phyloP scores from a whole-genome alignment of 2,888 invertebrate species.

The Nephrotoma flavescens region DNA sequence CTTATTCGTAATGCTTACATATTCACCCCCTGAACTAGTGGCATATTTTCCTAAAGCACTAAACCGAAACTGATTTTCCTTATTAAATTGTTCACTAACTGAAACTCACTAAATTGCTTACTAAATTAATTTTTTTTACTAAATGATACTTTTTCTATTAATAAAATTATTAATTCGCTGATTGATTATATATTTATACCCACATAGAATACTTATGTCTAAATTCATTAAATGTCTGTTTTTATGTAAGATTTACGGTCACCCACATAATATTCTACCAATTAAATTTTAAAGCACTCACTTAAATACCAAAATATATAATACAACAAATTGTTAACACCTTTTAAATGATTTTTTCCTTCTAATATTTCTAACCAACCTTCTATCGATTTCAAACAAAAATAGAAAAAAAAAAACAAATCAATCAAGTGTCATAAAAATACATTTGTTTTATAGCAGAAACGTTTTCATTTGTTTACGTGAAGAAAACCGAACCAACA shows the following conservation, averaged over 20 bases:
- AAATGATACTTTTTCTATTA: too few relatives aligned
- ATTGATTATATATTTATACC: too few relatives aligned
- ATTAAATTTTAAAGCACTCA: not conserved
- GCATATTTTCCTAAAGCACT: too few relatives aligned
- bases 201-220: too few relatives aligned
- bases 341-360: not conserved
- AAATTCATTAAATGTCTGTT: too few relatives aligned
- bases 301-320: not conserved
- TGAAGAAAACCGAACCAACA: not conserved
- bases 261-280: not conserved
- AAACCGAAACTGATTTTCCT: too few relatives aligned
- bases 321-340: not conserved
- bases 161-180: too few relatives aligned
- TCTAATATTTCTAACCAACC: not conserved
- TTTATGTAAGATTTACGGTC: not conserved
- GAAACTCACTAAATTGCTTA: too few relatives aligned
- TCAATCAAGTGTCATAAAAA: not conserved
- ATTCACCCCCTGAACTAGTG: too few relatives aligned
- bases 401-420: not conserved
- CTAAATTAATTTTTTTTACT: too few relatives aligned
- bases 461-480: not conserved
- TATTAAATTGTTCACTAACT: too few relatives aligned
- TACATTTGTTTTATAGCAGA: not conserved
- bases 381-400: not conserved
- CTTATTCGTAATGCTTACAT: too few relatives aligned